Conservation (phyloP, 2,113 vertebrate genomes). For the Rhynchopsitta pachyrhyncha region DNA sequence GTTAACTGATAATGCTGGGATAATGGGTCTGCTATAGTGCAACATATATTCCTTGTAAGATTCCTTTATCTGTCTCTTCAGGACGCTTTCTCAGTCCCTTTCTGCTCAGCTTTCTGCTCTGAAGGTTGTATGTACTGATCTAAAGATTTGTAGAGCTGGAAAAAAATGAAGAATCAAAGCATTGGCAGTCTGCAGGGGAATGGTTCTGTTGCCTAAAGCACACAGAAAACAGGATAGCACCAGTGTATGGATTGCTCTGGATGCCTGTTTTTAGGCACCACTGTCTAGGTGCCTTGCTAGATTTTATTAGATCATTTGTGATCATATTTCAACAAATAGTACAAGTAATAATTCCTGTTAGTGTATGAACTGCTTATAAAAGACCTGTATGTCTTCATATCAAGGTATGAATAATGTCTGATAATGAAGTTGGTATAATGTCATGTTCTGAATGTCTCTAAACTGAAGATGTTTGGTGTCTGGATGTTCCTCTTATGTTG, state of each 20-base stretch:
- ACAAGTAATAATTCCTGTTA: not conserved
- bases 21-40: not conserved
- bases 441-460: not conserved
- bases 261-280: not conserved
- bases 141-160: not conserved
- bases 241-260: not conserved
- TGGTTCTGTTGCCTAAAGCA: not conserved
- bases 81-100: not conserved
- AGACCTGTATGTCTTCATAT: not conserved
- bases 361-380: not conserved
- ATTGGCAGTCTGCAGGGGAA: not conserved
- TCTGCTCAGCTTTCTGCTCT: not conserved
- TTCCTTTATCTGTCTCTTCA: not conserved
- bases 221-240: not conserved
- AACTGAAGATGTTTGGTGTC: not conserved
- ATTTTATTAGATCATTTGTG: not conserved
- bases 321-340: not conserved
- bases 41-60: not conserved
- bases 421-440: not conserved
- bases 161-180: not conserved
- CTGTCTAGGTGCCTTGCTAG: not conserved
- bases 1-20: not conserved
- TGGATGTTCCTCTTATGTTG: not conserved
- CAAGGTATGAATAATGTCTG: not conserved
- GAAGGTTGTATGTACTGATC: not conserved